Percentiles rank a stretch among this genome's conserved stretches.
These are phyloP conservation scores for Orientallactaga bullata DNA, from an alignment of 2,113 vertebrate species.

Conservation along the genomic window DNA sequence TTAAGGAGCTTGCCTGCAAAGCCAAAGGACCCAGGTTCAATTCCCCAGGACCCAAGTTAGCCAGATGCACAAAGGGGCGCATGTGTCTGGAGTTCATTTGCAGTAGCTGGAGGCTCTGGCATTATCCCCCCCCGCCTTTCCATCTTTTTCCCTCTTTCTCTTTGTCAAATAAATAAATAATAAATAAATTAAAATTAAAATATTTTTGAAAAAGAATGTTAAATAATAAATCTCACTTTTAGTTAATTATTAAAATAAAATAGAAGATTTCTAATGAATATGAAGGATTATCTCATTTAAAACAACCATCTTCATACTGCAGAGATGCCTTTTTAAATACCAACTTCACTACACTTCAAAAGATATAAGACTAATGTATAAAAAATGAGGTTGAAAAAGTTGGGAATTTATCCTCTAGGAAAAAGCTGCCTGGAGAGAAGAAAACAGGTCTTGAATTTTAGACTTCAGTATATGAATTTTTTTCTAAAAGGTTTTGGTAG, in stretches of 20 bases:
- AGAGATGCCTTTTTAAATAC: constrained; percentile 23
- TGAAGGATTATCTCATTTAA: neutral
- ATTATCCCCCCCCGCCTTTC: too few species aligned
- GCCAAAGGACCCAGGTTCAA: too few species aligned
- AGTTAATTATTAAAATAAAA: constrained; percentile 25
- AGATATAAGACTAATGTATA: neutral
- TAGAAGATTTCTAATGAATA: constrained; percentile 15
- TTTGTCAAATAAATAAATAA: too few species aligned
- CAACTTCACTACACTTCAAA: neutral
- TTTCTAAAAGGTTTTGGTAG: constrained; percentile 38
- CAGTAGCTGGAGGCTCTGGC: too few species aligned
- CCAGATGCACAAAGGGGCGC: too few species aligned
- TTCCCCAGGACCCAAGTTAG: too few species aligned
- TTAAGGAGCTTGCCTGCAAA: too few species aligned
- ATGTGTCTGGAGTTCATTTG: too few species aligned
- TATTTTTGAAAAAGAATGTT: too few species aligned
- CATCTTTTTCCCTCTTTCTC: too few species aligned
- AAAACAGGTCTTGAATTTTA: constrained; percentile 43
- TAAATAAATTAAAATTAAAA: too few species aligned
- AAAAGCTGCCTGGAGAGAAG: neutral
- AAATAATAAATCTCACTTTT: constrained; percentile 39
- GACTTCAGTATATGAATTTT: constrained; percentile 13
- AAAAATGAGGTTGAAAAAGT: constrained; percentile 38
- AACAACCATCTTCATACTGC: constrained; percentile 30
- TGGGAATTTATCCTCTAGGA: neutral